These are phyloP conservation scores for Subanguina moxae DNA, from an alignment of 1,140 invertebrate species.

Conservation along the genomic window DNA sequence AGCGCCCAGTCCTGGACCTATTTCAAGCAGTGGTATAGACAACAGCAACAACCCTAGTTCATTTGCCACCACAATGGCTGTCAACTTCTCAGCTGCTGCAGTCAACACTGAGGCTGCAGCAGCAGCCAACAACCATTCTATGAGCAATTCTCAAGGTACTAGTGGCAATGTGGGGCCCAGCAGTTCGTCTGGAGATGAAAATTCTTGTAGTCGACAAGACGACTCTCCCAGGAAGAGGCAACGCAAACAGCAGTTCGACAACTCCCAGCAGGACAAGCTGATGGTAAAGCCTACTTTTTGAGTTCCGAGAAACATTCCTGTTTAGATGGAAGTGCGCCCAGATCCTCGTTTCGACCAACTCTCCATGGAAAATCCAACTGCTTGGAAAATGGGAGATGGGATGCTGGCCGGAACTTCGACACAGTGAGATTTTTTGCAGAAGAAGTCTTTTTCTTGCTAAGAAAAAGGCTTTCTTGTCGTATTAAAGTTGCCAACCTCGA, in stretches of 20 bases:
- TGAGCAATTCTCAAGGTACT: neutral
- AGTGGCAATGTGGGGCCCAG: neutral
- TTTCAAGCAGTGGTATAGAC: neutral
- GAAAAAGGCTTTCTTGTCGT: too few relatives aligned
- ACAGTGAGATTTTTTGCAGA: neutral
- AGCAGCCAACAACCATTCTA: neutral
- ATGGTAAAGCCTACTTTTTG: constrained; percentile 13
- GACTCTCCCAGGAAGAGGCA: constrained; percentile 24
- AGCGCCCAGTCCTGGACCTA: neutral
- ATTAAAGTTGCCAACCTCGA: too few relatives aligned
- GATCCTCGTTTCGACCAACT: constrained; percentile 4
- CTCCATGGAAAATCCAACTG: constrained; percentile 3
- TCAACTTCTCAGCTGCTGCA: neutral
- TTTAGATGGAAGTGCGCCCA: constrained; percentile 8
- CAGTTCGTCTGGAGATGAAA: constrained; percentile 1
- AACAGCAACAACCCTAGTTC: neutral
- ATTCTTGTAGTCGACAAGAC: neutral
- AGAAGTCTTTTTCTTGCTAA: neutral
- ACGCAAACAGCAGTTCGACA: constrained; percentile 28
- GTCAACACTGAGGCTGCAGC: neutral
- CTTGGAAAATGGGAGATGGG: neutral
- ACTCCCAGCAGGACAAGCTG: constrained; percentile 19
- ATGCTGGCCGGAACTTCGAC: neutral
- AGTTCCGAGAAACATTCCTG: neutral
- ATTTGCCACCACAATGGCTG: constrained; percentile 5